Evolutionary conservation across 2,113 vertebrate species (phyloP).

Genomic region (Echinops telfairi): DNA sequence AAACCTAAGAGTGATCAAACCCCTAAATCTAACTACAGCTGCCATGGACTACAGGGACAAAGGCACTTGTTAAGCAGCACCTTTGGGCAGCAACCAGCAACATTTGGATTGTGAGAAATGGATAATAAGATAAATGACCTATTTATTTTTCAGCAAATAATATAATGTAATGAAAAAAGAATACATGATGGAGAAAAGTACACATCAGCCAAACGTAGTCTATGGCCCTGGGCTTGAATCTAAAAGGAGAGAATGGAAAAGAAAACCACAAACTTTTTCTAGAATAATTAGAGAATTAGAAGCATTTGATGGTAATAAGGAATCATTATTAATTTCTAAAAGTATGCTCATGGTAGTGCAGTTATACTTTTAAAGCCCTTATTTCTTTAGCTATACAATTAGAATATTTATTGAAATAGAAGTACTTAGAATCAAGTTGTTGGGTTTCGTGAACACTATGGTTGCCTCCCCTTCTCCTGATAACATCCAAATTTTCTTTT

Average conservation of each 20-base stretch:
- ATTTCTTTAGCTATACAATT: slow-evolving; percentile 10
- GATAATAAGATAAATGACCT: neutral
- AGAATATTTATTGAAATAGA: slow-evolving; percentile 2
- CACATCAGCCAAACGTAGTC: neutral
- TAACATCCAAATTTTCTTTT: neutral
- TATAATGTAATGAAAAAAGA: neutral
- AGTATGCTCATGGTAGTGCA: neutral
- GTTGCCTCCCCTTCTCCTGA: neutral
- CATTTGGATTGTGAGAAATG: neutral
- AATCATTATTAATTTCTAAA: slow-evolving; percentile 52
- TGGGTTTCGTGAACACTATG: neutral
- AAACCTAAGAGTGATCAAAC: neutral
- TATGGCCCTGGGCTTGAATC: neutral
- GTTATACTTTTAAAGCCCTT: neutral
- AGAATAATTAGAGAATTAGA: neutral
- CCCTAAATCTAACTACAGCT: neutral
- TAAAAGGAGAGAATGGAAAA: slow-evolving; percentile 16
- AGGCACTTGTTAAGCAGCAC: neutral
- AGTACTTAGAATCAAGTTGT: neutral
- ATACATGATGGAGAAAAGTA: neutral
- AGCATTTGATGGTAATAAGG: neutral
- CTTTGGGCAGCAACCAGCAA: neutral
- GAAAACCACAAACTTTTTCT: neutral
- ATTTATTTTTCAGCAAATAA: neutral
- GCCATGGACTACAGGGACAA: neutral